Base-by-base conservation (phyloP, 2,113 vertebrate species). In the Poecile atricapillus region DNA sequence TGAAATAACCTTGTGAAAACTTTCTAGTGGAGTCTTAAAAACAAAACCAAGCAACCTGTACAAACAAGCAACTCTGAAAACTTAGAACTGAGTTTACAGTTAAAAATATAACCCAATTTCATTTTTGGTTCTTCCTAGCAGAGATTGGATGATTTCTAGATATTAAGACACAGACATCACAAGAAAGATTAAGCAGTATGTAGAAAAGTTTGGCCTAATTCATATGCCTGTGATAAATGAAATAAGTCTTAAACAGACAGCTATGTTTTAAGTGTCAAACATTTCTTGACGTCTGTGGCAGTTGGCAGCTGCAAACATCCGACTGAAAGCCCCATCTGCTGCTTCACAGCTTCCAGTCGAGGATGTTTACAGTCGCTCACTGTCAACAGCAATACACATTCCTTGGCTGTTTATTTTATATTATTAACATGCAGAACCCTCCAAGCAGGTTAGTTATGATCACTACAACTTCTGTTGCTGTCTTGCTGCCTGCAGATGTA, bases 271-370 rank as follows among this genome's bases (percentile, higher is more conserved):
- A 91, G 95, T 74, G 90, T 96, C 90, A 95, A 95, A 96, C 90
- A 90, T 78, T 96, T 96, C 97, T 97, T 95, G 98, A 98, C 96
- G 98, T 98, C 98, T 97, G 98, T 97, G 98, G 98, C 99, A 99
- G 99, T 98, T 97, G 98, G 99, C 99, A 99, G 99, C 98, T 99
- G 99, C 99, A 99, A 99, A 99, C 99, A 99, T 99, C 99, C 98
- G 99, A 99, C 99, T 99, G 99, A 99, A 99, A 99, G 99, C 99
- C 98, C 98, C 85, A 95, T 98, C 95, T 96, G 93, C 58, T 97
- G 98, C 97, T 98, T 98, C 98, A 98, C 98, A 99, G 99, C 99
- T 99, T 99, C 99, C 99, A 99, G 99, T 99, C 99, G 99, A 99
- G 99, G 99, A 99, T 99, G 99, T 99, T 99, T 99, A 99, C 99